Conservation (phyloP, 2,888 invertebrate genomes). For the Agriopis leucophaearia region DNA sequence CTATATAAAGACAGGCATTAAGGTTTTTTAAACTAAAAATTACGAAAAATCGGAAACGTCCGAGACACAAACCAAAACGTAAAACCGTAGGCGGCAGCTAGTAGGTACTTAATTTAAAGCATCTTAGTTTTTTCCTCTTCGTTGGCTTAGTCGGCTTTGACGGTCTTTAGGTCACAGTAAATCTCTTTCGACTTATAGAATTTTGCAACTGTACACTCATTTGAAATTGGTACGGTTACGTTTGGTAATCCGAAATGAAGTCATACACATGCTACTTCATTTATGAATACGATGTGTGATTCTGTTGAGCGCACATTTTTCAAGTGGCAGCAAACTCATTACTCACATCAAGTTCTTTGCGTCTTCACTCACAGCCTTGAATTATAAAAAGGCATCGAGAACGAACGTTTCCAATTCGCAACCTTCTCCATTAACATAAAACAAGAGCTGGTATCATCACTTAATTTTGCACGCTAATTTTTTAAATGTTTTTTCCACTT, state of each 20-base stretch:
- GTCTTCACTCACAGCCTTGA: slow-evolving; percentile 29
- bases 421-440: neutral
- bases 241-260: slow-evolving; percentile 28
- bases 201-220: slow-evolving; percentile 22
- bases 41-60: no score
- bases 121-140: no score
- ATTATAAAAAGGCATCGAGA: slow-evolving; percentile 25
- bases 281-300: slow-evolving; percentile 26
- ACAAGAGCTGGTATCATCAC: neutral
- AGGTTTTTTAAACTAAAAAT: no score
- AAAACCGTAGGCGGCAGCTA: no score
- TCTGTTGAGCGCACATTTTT: slow-evolving; percentile 21
- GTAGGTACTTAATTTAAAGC: no score
- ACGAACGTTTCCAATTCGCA: neutral
- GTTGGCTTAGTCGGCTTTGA: neutral
- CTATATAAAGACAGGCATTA: no score
- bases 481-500: no score
- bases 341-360: slow-evolving; percentile 20
- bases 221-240: slow-evolving; percentile 24
- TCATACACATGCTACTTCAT: slow-evolving; percentile 25
- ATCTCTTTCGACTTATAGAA: slow-evolving; percentile 8
- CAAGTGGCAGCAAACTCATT: slow-evolving; percentile 24
- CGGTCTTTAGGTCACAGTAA: slow-evolving; percentile 5
- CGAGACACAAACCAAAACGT: no score
- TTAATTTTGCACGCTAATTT: neutral